Conservation (phyloP, 2,797 vertebrate species). For the Varecia variegata region DNA sequence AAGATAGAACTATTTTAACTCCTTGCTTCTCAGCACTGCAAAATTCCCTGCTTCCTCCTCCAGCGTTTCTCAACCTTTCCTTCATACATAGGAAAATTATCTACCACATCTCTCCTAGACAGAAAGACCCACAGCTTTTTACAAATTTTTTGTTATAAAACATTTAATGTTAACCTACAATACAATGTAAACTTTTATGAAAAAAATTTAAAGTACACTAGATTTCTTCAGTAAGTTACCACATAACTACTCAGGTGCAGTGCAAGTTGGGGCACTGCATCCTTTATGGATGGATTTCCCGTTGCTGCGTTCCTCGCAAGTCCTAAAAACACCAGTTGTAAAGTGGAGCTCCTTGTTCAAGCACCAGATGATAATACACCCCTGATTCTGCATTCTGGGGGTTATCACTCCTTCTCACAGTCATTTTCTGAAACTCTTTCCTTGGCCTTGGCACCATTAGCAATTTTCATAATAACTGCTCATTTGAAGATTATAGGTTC, state of each 20-base stretch:
- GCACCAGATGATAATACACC: constrained; percentile 19
- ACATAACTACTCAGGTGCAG: constrained; percentile 61
- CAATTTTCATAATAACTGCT: constrained; percentile 63
- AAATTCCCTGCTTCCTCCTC: background rate
- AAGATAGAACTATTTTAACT: background rate
- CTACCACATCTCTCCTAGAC: background rate
- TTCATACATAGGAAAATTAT: background rate
- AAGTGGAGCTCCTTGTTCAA: constrained; percentile 46
- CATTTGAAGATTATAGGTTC: constrained; percentile 48
- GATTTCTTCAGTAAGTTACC: constrained; percentile 69
- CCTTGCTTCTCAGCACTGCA: background rate
- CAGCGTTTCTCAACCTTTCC: background rate
- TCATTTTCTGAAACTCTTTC: constrained; percentile 42
- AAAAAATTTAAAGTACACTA: constrained; percentile 79
- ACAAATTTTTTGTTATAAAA: constrained; percentile 76
- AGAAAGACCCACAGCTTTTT: constrained; percentile 64
- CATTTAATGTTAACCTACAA: constrained; percentile 81
- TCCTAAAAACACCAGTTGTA: background rate
- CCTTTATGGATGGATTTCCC: constrained; percentile 44
- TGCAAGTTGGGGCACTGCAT: constrained; percentile 47
- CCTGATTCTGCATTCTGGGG: constrained; percentile 10
- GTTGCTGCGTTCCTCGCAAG: constrained; percentile 23
- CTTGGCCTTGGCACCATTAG: constrained; percentile 71
- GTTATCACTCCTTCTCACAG: constrained; percentile 4
- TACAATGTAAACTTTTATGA: constrained; percentile 82